Conservation (phyloP, 2,113 vertebrate genomes). For the Alethe diademata region DNA sequence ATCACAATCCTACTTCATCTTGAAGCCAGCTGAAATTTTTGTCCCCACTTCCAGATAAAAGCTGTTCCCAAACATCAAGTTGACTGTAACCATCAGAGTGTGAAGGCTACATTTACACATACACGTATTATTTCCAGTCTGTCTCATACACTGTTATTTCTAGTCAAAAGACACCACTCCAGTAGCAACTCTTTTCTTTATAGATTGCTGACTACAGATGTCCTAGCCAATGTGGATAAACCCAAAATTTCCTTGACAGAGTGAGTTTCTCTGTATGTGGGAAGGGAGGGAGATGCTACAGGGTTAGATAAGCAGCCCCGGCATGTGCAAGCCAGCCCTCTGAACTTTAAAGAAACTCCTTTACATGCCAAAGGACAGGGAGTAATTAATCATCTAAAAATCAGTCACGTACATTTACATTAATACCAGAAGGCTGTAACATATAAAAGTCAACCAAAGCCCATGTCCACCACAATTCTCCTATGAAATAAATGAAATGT, state of each 20-base stretch:
- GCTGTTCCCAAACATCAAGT: not conserved
- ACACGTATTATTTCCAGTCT: not conserved
- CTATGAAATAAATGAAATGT: not conserved
- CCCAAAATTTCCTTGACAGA: not conserved
- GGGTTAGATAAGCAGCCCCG: not conserved
- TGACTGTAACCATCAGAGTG: not conserved
- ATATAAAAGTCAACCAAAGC: not conserved
- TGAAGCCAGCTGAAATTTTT: not conserved
- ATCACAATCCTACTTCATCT: not conserved
- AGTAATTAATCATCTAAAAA: not conserved
- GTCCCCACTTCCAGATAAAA: not conserved
- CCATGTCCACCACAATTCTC: not conserved
- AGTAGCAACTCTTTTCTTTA: not conserved
- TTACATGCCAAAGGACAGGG: rapidly evolving
- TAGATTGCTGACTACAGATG: not conserved
- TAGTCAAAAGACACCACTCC: not conserved
- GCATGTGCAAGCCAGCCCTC: not conserved
- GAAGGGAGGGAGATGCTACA: not conserved
- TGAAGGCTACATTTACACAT: not conserved
- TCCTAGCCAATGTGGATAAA: not conserved
- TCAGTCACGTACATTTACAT: not conserved
- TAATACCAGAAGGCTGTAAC: not conserved
- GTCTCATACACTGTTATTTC: not conserved
- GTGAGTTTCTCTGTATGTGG: not conserved
- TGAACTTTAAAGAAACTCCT: not conserved